Evolutionary conservation across 1,140 invertebrate species (phyloP), one percentile per base, ranked within the genome.

Genomic region (Asbolus verrucosus): DNA sequence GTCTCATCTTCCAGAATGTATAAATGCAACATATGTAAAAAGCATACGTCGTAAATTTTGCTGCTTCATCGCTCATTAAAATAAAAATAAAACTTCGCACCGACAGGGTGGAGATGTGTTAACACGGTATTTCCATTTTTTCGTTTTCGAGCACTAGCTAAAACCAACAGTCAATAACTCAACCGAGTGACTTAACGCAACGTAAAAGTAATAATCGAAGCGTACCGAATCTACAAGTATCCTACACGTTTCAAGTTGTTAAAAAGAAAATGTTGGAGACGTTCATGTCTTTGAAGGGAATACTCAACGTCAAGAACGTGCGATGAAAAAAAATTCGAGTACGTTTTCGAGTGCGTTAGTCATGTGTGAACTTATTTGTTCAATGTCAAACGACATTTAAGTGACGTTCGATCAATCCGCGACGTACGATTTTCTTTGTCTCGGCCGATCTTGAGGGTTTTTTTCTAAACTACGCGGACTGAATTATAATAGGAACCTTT

Each of bases 381-480:
- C 19, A 11, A 1, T 54, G 46, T 54, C 19, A 11, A 21, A 18
- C 13, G 15, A 43, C 14, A 43, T 43, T 43, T 11, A 63, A 63
- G 19, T 63, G 60, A 39, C 33, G 38, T 11, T 63, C 38, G 14
- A 41, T 65, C 21, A 65, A 65, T 65, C 30, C 14, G 33, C 43
- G 14, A 65, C 24, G n/a, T n/a, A 41, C 16, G 62, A 13, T 21
- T 63, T 39, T 39, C 27, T 39, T 31, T 63, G 33, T 39, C 15
- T 27, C 30, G 13, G 27, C 30, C 11, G 11, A n/a, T 19, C 39
- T 38, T 30, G 14, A 27, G 50, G 19, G 50, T 4, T 65, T 39
- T 46, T 36, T 41, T 33, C 1, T 36, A 3, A n/a, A 36, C 5
- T 36, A 19, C 1, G 16, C n/a, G 16, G 24, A 27, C n/a, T n/a